A percentile compares a stretch with the other conserved stretches of the same genome.
Conservation (phyloP, 2,113 vertebrate species). For the Triplophysa siluroides region DNA sequence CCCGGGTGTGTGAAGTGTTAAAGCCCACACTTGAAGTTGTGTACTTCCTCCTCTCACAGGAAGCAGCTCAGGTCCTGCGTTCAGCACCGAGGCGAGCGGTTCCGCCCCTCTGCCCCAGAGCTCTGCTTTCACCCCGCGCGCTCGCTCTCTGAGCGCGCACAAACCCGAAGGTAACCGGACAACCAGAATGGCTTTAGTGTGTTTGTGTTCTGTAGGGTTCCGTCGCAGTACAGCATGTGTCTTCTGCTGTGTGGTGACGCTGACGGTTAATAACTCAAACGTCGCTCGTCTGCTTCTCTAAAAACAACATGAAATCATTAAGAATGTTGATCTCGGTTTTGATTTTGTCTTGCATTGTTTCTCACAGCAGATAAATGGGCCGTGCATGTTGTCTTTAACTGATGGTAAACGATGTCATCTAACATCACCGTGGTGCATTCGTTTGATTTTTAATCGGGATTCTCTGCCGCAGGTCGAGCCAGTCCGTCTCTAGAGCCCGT, state of each 20-base stretch:
- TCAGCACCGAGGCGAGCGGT: slow-evolving; percentile 76
- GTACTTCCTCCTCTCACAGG: slow-evolving; percentile 75
- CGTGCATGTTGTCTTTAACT: not conserved
- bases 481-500: slow-evolving; percentile 84
- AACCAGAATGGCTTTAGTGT: slow-evolving; percentile 12
- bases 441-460: slow-evolving; percentile 7
- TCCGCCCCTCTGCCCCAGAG: slow-evolving; percentile 74
- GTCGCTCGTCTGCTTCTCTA: not conserved
- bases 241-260: slow-evolving; percentile 1
- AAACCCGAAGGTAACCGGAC: slow-evolving; percentile 78
- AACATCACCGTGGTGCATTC: no score
- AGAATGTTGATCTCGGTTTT: not conserved
- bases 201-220: not conserved
- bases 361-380: not conserved
- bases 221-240: not conserved
- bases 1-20: not conserved
- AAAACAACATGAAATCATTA: slow-evolving; percentile 22
- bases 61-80: slow-evolving; percentile 77
- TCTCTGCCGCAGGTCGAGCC: slow-evolving; percentile 73
- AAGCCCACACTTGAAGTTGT: slow-evolving; percentile 45
- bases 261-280: not conserved
- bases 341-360: not conserved
- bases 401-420: not conserved
- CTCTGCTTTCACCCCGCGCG: slow-evolving; percentile 76
- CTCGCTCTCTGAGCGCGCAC: slow-evolving; percentile 78